These are phyloP conservation scores for Atherinosoma microstoma DNA, from an alignment of 2,797 vertebrate genomes.

Conservation along the genomic window DNA sequence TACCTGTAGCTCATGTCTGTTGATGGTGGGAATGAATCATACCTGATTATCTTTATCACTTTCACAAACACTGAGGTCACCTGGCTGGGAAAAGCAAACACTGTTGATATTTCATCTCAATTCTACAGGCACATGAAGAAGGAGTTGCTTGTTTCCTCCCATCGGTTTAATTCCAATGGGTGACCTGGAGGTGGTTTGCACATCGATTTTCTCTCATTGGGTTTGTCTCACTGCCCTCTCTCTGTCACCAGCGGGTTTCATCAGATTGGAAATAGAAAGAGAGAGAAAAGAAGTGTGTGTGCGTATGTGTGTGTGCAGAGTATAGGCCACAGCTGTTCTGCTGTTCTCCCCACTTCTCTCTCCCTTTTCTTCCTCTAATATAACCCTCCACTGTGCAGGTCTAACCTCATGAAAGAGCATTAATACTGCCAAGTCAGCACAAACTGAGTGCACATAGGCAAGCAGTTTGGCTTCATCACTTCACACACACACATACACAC, in stretches of 20 bases:
- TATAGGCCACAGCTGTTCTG: slow-evolving; percentile 48
- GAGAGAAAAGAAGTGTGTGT: not conserved
- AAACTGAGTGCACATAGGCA: slow-evolving; percentile 46
- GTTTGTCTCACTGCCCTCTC: slow-evolving; percentile 58
- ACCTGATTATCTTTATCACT: not conserved
- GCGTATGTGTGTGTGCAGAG: slow-evolving; percentile 6
- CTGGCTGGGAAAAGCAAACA: not conserved
- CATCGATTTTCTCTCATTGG: slow-evolving; percentile 10
- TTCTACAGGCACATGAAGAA: not conserved
- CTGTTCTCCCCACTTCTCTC: not conserved
- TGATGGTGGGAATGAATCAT: slow-evolving; percentile 13
- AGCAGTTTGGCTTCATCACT: slow-evolving; percentile 50
- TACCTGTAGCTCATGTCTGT: slow-evolving; percentile 1
- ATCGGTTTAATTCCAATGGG: slow-evolving; percentile 19
- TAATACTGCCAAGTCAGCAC: slow-evolving; percentile 49
- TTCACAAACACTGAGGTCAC: not conserved
- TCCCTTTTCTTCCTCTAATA: slow-evolving; percentile 39
- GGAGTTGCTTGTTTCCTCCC: slow-evolving; percentile 9
- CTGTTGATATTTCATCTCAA: not conserved
- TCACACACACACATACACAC: slow-evolving; percentile 30
- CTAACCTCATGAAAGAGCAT: slow-evolving; percentile 57
- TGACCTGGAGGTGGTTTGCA: not conserved
- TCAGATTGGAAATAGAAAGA: not conserved
- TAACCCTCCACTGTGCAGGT: slow-evolving; percentile 52
- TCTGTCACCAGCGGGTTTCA: slow-evolving; percentile 37